These are phyloP conservation scores for Petroica traversi DNA, from an alignment of 2,113 vertebrate genomes.

Conservation along the genomic window DNA sequence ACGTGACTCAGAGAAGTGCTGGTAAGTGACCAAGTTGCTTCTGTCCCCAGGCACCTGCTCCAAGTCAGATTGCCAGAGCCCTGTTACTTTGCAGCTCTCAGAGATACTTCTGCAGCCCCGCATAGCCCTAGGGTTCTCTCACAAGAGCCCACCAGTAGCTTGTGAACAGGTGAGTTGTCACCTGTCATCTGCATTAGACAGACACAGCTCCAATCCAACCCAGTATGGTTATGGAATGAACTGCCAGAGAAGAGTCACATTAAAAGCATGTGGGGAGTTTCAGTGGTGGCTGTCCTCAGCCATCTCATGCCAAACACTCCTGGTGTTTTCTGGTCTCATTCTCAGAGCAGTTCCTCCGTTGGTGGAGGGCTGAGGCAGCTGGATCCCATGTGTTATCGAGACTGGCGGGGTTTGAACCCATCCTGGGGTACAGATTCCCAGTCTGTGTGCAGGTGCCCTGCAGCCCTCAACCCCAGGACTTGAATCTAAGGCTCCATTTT, in stretches of 20 bases:
- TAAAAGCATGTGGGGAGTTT: fast-evolving
- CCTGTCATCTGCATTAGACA: not conserved
- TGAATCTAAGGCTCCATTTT: not conserved
- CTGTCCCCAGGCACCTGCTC: not conserved
- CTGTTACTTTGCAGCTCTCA: fast-evolving
- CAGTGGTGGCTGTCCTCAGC: not conserved
- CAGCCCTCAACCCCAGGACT: not conserved
- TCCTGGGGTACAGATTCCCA: not conserved
- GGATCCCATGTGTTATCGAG: fast-evolving
- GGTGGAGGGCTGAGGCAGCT: not conserved
- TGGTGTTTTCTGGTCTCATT: not conserved
- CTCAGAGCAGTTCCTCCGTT: fast-evolving
- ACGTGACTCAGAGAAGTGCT: not conserved
- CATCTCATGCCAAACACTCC: too few relatives aligned
- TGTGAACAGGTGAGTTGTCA: not conserved
- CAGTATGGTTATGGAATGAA: not conserved
- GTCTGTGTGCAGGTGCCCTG: not conserved
- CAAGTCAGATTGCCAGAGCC: not conserved
- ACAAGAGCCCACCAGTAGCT: not conserved
- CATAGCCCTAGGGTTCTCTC: not conserved
- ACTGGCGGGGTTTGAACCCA: fast-evolving
- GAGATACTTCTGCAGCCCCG: not conserved
- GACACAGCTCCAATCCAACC: not conserved
- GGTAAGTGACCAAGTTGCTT: not conserved
- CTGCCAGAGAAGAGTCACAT: not conserved